Evolutionary conservation across 2,888 invertebrate species (phyloP), one percentile per base, ranked within the genome.

Genomic region (Slavum lentiscoides): DNA sequence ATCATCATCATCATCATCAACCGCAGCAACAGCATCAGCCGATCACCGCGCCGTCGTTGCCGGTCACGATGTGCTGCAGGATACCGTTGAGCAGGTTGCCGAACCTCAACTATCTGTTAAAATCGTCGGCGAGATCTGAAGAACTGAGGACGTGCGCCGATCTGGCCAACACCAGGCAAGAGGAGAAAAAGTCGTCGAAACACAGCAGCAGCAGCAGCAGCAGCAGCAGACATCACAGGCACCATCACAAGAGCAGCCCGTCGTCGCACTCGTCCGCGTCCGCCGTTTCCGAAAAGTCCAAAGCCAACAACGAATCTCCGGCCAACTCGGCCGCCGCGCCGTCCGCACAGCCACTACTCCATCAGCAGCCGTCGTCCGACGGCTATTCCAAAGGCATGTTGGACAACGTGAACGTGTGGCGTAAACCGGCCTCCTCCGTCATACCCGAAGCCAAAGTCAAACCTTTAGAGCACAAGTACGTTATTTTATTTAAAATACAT

Each of bases 121-220:
- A 81, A 37, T 87, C 86, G 49, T 11, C 49, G 82, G 84, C 85
- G 19, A 85, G 85, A 53, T 88, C 88, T 15, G 88, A 88, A 82
- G 88, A 88, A 87, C 88, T 86, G 83, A 89, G 86, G 86, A 86
- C 89, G 85, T 85, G 88, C 85, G 87, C 88, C 58, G 88, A 88
- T 83, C 84, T 88, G 75, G 85, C 88, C 0, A 87, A 88, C 84
- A 89, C 88, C 3, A 88, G 88, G 88, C 88, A 85, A 84, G 84
- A 84, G 21, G 83, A 81, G 73, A 81, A 82, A 37, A 82, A 83
- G 64, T 84, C 83, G 64, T 84, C 83, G 62, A 80, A 70, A 23
- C 80, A 80, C 15, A 62, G 70, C 19, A 61, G 30, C 30, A 30
- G 30, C 75, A 67, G 30, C 72, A 70, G 21, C 72, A 72, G 8